Evolutionary conservation across 2,113 vertebrate species (phyloP).

Genomic region (Zosterops borbonicus): DNA sequence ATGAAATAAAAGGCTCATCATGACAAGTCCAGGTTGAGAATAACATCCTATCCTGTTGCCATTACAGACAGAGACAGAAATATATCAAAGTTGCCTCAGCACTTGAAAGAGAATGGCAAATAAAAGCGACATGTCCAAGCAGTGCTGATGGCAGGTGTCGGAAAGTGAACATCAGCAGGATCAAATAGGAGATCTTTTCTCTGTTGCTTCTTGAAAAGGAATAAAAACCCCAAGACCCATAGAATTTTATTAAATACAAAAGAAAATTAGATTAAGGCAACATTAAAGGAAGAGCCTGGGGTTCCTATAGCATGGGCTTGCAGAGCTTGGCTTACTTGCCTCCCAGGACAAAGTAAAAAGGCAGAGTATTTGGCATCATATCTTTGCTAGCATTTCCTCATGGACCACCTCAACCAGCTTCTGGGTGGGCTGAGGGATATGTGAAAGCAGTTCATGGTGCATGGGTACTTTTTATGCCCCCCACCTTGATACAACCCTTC

Average conservation of each 20-base stretch:
- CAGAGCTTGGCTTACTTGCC: not conserved
- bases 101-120: constrained; percentile 85
- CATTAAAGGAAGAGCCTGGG: not conserved
- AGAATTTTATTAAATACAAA: constrained; percentile 65
- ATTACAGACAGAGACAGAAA: constrained; percentile 77
- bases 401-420: not conserved
- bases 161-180: constrained; percentile 74
- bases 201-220: constrained; percentile 75
- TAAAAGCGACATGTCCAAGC: constrained; percentile 81
- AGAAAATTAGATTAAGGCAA: constrained; percentile 47
- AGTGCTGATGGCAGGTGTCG: constrained; percentile 77
- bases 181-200: constrained; percentile 77
- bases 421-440: not conserved
- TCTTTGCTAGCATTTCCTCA: not conserved
- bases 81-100: constrained; percentile 78
- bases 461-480: not conserved
- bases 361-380: not conserved
- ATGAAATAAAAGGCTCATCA: constrained; percentile 74
- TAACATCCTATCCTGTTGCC: constrained; percentile 74
- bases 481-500: not conserved
- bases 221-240: constrained; percentile 49
- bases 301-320: not conserved
- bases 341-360: constrained; percentile 17
- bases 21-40: constrained; percentile 73
- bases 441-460: not conserved